Evolutionary conservation across 2,113 vertebrate species (phyloP).

Genomic region (Madoqua kirkii): DNA sequence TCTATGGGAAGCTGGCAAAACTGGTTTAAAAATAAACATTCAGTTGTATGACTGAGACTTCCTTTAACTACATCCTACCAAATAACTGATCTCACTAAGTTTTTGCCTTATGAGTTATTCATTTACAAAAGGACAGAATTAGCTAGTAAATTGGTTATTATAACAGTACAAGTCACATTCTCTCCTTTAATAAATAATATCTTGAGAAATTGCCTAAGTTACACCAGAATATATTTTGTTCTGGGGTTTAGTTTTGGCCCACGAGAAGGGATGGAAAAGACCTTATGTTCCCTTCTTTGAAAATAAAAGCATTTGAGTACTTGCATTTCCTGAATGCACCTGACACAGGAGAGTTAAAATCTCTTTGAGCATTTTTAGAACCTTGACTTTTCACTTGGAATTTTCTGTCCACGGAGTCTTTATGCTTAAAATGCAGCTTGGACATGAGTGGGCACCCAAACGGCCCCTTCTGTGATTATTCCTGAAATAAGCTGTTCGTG

Average conservation of each 20-base stretch:
- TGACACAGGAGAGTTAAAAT: not conserved
- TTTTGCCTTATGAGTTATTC: not conserved
- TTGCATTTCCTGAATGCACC: not conserved
- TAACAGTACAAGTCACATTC: not conserved
- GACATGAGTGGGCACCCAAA: constrained; percentile 51
- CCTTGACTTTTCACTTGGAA: constrained; percentile 49
- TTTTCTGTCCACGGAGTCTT: constrained; percentile 24
- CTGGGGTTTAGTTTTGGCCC: not conserved
- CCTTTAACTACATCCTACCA: not conserved
- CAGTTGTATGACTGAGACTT: not conserved
- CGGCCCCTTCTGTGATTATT: constrained; percentile 35
- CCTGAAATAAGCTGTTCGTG: constrained; percentile 75
- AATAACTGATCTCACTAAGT: not conserved
- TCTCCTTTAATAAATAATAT: not conserved
- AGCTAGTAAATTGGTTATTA: not conserved
- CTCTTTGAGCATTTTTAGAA: not conserved
- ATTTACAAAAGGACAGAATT: not conserved
- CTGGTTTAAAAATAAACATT: not conserved
- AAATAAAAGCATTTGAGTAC: not conserved
- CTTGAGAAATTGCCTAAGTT: not conserved
- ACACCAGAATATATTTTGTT: not conserved
- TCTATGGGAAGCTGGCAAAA: not conserved
- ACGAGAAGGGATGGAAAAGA: not conserved
- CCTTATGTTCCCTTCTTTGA: not conserved
- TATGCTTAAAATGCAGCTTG: constrained; percentile 69